Conservation (phyloP, 2,113 vertebrate genomes). For the Gymnocephalus cernua region DNA sequence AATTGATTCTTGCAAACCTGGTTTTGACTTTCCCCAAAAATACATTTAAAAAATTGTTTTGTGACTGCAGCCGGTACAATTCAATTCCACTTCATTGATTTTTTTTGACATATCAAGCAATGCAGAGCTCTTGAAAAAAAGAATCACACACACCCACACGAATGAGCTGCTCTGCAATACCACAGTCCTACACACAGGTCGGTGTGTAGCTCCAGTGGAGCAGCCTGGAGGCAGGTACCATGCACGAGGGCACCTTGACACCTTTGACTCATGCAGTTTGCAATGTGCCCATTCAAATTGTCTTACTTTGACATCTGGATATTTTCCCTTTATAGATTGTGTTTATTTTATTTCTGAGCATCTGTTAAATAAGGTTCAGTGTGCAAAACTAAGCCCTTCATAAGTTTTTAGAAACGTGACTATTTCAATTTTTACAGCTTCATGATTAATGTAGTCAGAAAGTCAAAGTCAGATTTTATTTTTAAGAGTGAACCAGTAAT, state of each 20-base stretch:
- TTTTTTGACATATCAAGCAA: slow-evolving; percentile 34
- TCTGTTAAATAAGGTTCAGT: background rate
- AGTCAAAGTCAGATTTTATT: background rate
- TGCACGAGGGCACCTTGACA: slow-evolving; percentile 64
- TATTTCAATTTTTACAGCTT: background rate
- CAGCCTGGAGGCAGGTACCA: slow-evolving; percentile 33
- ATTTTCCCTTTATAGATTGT: background rate
- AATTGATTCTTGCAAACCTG: slow-evolving; percentile 43
- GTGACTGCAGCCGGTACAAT: slow-evolving; percentile 18
- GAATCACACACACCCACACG: slow-evolving; percentile 25
- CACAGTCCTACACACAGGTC: slow-evolving; percentile 7
- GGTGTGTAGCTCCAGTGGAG: slow-evolving; percentile 43
- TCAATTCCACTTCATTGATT: slow-evolving; percentile 53
- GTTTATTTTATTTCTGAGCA: background rate
- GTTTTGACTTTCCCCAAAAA: slow-evolving; percentile 28
- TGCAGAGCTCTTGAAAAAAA: slow-evolving; percentile 29
- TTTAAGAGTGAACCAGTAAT: background rate
- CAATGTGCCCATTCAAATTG: background rate
- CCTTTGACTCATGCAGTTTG: slow-evolving; percentile 26
- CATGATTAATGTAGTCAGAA: background rate
- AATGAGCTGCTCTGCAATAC: slow-evolving; percentile 32
- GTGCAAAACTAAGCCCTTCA: background rate
- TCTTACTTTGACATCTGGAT: background rate
- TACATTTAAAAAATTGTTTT: slow-evolving; percentile 26
- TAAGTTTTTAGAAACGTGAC: background rate